Evolutionary conservation across 2,888 invertebrate species (phyloP).

Genomic region (Scotopteryx bipunctaria): DNA sequence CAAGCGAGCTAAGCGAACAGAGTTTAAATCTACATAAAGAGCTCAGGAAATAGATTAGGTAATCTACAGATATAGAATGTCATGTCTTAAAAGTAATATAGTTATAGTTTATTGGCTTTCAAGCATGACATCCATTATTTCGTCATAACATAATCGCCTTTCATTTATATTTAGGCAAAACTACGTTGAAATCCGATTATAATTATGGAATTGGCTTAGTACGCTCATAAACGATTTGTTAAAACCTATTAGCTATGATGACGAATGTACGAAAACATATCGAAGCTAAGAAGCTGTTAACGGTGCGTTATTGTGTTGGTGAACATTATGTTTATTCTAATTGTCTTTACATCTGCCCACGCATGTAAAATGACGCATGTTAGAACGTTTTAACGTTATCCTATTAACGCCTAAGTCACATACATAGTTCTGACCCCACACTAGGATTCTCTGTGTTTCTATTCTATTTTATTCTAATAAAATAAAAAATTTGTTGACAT

Average conservation of each 20-base stretch:
- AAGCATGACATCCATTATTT: not conserved
- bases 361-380: not conserved
- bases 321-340: not conserved
- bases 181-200: conserved; percentile 8
- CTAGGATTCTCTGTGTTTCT: too few relatives aligned
- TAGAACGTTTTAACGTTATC: not conserved
- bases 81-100: too few relatives aligned
- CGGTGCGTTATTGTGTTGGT: not conserved
- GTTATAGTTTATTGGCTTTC: too few relatives aligned
- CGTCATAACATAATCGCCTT: not conserved
- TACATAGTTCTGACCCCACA: not conserved
- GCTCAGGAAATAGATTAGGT: too few relatives aligned
- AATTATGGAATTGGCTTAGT: conserved; percentile 5
- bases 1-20: too few relatives aligned
- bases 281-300: not conserved
- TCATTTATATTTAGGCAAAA: not conserved
- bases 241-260: too few relatives aligned
- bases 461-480: too few relatives aligned
- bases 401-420: not conserved
- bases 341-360: not conserved
- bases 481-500: too few relatives aligned
- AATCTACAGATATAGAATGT: too few relatives aligned
- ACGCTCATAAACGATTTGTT: too few relatives aligned
- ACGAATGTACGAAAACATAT: too few relatives aligned
- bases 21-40: too few relatives aligned